phyloP scores from a whole-genome alignment of 2,113 vertebrate species.

The Daphoenositta chrysoptera region DNA sequence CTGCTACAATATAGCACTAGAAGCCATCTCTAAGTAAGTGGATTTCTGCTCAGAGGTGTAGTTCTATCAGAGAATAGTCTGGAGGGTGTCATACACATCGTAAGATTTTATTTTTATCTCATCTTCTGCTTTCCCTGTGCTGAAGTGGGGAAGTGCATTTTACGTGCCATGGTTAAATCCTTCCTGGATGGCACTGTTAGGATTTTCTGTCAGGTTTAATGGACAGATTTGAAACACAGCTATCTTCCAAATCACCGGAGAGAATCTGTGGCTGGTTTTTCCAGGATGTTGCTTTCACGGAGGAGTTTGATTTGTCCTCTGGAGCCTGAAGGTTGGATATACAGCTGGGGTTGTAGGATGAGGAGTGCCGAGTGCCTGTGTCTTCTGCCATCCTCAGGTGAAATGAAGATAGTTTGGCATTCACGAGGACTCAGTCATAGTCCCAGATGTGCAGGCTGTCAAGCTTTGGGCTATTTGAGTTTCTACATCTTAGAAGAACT shows the following conservation, averaged over 20 bases:
- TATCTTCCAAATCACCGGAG: not conserved
- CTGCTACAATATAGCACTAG: not conserved
- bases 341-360: not conserved
- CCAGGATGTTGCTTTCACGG: not conserved
- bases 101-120: not conserved
- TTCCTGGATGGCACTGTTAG: not conserved
- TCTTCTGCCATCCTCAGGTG: not conserved
- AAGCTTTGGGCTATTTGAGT: not conserved
- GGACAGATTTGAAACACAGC: not conserved
- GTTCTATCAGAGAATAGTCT: not conserved
- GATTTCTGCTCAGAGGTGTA: not conserved
- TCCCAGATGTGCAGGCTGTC: not conserved
- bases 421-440: not conserved
- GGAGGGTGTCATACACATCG: not conserved
- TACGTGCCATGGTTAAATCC: not conserved
- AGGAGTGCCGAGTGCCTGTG: not conserved
- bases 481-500: not conserved
- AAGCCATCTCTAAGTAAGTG: not conserved
- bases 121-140: not conserved
- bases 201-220: not conserved
- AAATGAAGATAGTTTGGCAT: not conserved
- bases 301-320: not conserved
- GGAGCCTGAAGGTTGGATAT: not conserved
- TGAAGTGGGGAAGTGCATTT: not conserved
- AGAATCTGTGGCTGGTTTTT: not conserved